Evolutionary conservation across 1,140 invertebrate genomes (phyloP).

Genomic region (Eupristina koningsbergeri): DNA sequence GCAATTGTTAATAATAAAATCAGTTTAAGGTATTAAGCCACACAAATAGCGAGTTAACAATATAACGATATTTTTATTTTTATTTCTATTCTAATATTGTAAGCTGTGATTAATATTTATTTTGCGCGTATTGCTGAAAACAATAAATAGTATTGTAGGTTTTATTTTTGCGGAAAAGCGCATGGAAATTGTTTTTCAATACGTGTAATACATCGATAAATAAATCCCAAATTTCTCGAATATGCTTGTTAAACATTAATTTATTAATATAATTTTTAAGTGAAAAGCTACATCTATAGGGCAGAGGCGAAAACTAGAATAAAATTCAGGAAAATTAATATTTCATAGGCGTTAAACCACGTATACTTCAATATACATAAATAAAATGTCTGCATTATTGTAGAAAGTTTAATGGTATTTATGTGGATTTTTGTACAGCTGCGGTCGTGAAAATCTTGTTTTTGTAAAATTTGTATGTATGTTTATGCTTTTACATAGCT

Average conservation of each 20-base stretch:
- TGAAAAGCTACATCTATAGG: background rate
- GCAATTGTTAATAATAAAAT: slow-evolving; percentile 14
- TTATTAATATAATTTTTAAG: too few species aligned
- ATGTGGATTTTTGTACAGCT: background rate
- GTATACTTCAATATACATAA: background rate
- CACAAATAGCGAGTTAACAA: slow-evolving; percentile 5
- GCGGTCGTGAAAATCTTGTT: background rate
- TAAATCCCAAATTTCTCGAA: too few species aligned
- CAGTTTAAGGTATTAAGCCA: background rate
- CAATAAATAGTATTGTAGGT: too few species aligned
- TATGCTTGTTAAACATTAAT: too few species aligned
- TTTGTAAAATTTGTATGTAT: background rate
- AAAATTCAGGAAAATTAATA: background rate
- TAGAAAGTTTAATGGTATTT: background rate
- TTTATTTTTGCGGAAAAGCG: too few species aligned
- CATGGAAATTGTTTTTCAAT: too few species aligned
- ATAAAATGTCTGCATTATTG: background rate
- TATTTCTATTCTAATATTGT: slow-evolving; percentile 15
- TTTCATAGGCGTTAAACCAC: background rate
- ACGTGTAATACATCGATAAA: too few species aligned
- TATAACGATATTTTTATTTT: too few species aligned
- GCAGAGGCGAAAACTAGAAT: background rate
- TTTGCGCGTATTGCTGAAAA: too few species aligned
- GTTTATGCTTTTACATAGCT: background rate
- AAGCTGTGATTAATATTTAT: background rate